These are phyloP conservation scores for Gymnoscopelus microlampas DNA, from an alignment of 2,797 vertebrate species.

Conservation along the genomic window DNA sequence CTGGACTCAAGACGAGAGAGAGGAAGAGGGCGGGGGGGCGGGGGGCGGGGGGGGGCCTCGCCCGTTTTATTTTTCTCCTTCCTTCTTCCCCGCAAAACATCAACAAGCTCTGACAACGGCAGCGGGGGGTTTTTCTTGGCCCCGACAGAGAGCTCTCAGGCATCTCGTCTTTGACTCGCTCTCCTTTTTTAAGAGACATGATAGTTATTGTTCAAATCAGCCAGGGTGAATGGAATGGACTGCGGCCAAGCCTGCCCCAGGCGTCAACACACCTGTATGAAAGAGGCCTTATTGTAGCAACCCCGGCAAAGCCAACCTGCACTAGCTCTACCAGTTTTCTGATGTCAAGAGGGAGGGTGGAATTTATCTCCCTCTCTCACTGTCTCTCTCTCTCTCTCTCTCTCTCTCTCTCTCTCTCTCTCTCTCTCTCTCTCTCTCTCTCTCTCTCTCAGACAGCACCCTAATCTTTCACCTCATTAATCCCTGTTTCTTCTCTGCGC, in stretches of 20 bases:
- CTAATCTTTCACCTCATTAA: conserved; percentile 84
- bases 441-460: conserved; percentile 65
- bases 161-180: conserved; percentile 93
- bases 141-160: conserved; percentile 93
- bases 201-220: conserved; percentile 99
- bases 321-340: conserved; percentile 81
- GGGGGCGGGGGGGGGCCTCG: conserved; percentile 66
- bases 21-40: conserved; percentile 20
- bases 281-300: conserved; percentile 93
- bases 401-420: conserved; percentile 27
- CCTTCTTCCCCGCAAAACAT: conserved; percentile 82
- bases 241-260: conserved; percentile 94
- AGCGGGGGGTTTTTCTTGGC: conserved; percentile 94
- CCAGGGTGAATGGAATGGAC: conserved; percentile 96
- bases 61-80: conserved; percentile 75
- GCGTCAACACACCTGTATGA: conserved; percentile 99
- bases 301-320: conserved; percentile 86
- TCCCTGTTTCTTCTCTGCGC: conserved; percentile 74
- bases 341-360: conserved; percentile 46
- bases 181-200: conserved; percentile 90
- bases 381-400: conserved; percentile 31
- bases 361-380: conserved; percentile 28
- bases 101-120: conserved; percentile 99
- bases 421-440: conserved; percentile 35
- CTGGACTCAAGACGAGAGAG: conserved; percentile 75